Evolutionary conservation across 2,113 vertebrate genomes (phyloP).

Genomic region (Tupaia chinensis): DNA sequence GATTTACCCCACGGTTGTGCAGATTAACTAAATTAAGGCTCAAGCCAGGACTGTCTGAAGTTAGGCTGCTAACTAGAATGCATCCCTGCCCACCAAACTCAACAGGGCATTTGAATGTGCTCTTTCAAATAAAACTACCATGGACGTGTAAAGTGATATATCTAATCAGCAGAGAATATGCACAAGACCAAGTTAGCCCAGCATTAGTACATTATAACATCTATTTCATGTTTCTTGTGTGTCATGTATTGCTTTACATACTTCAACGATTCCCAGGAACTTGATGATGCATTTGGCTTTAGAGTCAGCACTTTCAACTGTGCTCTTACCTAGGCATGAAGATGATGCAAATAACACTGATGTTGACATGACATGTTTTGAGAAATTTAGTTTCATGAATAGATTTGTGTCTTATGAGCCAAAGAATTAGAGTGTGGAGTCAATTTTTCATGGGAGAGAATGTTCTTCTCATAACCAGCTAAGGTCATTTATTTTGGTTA

Average conservation of each 20-base stretch:
- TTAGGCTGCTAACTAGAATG: not conserved
- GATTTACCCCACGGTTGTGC: not conserved
- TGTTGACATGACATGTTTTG: not conserved
- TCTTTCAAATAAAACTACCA: not conserved
- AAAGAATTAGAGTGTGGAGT: not conserved
- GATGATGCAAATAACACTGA: not conserved
- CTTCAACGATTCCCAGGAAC: not conserved
- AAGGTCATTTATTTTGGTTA: not conserved
- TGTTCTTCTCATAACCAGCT: not conserved
- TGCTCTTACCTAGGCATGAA: not conserved
- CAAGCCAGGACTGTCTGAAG: not conserved
- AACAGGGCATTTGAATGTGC: not conserved
- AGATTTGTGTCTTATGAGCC: not conserved
- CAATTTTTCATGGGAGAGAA: not conserved
- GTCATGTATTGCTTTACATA: not conserved
- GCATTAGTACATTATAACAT: not conserved
- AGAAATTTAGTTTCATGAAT: not conserved
- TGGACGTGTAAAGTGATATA: not conserved
- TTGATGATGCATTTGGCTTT: not conserved
- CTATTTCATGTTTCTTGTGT: not conserved
- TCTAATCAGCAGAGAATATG: not conserved
- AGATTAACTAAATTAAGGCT: not conserved
- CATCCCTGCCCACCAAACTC: fast-evolving
- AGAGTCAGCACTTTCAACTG: not conserved
- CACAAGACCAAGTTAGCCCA: not conserved